Evolutionary conservation across 2,888 invertebrate species (phyloP).

Genomic region (Aphidoletes aphidimyza): DNA sequence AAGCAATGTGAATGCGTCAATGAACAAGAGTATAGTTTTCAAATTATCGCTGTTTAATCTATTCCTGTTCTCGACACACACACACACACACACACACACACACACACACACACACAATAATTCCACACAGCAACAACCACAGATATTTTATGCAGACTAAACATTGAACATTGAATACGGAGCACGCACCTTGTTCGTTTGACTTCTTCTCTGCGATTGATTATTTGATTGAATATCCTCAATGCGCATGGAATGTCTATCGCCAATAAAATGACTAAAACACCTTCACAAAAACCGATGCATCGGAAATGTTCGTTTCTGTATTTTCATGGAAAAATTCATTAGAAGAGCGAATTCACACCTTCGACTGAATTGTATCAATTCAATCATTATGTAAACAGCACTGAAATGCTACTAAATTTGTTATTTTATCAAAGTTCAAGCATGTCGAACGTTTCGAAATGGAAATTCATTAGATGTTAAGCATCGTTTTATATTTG

Average conservation of each 20-base stretch:
- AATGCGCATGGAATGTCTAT: background rate
- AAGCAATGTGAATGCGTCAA: background rate
- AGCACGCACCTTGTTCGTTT: background rate
- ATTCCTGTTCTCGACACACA: background rate
- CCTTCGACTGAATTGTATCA: background rate
- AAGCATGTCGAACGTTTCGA: background rate
- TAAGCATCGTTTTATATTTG: background rate
- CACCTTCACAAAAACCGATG: background rate
- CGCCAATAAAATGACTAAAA: background rate
- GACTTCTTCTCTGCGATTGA: background rate
- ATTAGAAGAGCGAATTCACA: too few species aligned
- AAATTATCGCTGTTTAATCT: conserved; percentile 29
- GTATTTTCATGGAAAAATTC: too few species aligned
- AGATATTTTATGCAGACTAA: too few species aligned
- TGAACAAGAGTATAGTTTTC: conserved; percentile 13
- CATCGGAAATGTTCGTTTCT: background rate
- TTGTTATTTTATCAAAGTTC: conserved; percentile 7
- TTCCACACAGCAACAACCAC: too few species aligned
- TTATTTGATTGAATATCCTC: background rate
- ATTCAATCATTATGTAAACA: conserved; percentile 29
- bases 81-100: background rate
- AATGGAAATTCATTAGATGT: conserved; percentile 36
- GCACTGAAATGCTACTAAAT: background rate
- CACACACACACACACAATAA: too few species aligned
- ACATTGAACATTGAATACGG: too few species aligned